Percentiles rank a stretch among this genome's conserved stretches.
phyloP scores from a whole-genome alignment of 2,113 vertebrate genomes.

The Crotophaga sulcirostris region DNA sequence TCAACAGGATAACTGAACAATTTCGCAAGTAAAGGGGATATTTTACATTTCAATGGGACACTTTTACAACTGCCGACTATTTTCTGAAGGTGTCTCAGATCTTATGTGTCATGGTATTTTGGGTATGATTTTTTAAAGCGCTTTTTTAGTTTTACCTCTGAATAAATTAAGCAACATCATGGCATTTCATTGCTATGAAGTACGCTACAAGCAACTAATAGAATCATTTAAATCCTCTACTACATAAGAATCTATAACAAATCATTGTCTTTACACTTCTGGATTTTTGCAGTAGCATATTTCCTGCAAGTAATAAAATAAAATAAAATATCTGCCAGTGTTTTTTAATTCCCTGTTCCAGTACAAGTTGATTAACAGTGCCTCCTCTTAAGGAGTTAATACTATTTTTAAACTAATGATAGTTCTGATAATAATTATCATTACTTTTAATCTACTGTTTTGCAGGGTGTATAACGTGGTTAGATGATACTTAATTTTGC shows the following conservation, averaged over 20 bases:
- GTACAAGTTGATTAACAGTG: background rate
- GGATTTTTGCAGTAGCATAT: background rate
- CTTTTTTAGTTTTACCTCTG: background rate
- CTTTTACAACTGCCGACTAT: background rate
- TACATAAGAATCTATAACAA: background rate
- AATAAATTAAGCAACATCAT: background rate
- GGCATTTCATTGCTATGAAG: background rate
- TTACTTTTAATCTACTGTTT: slow-evolving; percentile 7
- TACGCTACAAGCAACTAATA: background rate
- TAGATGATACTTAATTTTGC: background rate
- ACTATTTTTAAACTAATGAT: slow-evolving; percentile 17
- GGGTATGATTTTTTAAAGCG: background rate
- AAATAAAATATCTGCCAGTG: background rate
- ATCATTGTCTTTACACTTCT: background rate
- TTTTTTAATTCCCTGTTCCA: background rate
- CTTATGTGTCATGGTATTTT: background rate
- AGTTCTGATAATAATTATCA: slow-evolving; percentile 13
- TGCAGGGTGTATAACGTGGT: background rate
- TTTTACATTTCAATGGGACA: background rate
- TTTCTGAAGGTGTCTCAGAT: background rate
- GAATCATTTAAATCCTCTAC: background rate
- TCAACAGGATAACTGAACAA: background rate
- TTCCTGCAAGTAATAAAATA: background rate
- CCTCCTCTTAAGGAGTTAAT: slow-evolving; percentile 2
- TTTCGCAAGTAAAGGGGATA: background rate